Evolutionary conservation across 2,888 invertebrate genomes (phyloP), one percentile per base, ranked within the genome.

Genomic region (Heliconius hortense): DNA sequence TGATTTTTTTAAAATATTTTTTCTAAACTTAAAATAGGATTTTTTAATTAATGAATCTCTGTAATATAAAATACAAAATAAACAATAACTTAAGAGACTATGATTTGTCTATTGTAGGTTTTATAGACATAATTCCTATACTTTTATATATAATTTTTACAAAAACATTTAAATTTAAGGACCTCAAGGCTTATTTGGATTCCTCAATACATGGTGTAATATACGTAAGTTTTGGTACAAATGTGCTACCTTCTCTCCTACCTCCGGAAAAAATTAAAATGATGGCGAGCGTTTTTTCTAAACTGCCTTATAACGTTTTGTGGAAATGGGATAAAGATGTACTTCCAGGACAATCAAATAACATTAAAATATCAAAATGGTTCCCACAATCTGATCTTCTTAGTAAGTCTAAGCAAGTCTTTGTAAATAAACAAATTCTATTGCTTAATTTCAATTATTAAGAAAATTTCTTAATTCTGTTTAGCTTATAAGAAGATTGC

Each of bases 171-270:
- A n/a, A 35, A 28, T 85, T 82, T 21, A 76, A 89, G 89, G 89
- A 88, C 28, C 80, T 89, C 0, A 83, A 88, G 76, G 56, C 79
- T 0, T 88, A 84, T 68, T 76, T 89, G 3, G 87, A 89, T 68
- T 82, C 83, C 0, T 87, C 89, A 0, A 82, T 83, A 74, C 72
- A 86, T 60, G 89, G 89, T 4, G 86, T 88, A 0, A 85, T 89
- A 48, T 89, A 90, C 70, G 78, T 88, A 21, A 90, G 90, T 73
- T 87, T 88, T 69, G 90, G 90, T 0, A 87, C 88, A 24, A 89
- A 89, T 73, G 84, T 86, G 0, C 81, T 82, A 28, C 84, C 88
- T 0, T 82, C 86, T 48, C 60, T 78, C 15, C 76, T 91, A 7
- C 83, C 85, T 2, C 75, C 81, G 24, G 80, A 86, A 28, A 86